These are phyloP conservation scores for Lycodopsis pacificus DNA, from an alignment of 2,797 vertebrate genomes.

Conservation along the genomic window DNA sequence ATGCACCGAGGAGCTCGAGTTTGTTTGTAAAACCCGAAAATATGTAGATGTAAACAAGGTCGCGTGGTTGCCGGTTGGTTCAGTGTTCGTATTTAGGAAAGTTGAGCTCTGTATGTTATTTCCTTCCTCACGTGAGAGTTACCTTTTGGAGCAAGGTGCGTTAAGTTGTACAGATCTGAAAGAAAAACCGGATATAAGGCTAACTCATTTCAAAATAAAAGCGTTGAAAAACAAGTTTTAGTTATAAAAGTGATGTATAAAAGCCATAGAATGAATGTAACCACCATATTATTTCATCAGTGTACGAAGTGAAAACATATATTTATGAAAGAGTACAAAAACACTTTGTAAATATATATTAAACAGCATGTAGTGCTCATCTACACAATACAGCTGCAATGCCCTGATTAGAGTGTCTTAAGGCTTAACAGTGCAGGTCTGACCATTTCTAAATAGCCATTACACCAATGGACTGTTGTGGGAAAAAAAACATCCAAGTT, in stretches of 20 bases:
- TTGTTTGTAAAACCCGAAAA: background rate
- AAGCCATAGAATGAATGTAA: rapidly evolving
- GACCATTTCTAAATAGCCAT: rapidly evolving
- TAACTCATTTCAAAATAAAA: constrained; percentile 48
- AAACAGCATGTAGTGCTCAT: rapidly evolving
- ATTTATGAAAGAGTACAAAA: rapidly evolving
- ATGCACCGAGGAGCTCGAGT: constrained; percentile 29
- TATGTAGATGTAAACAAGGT: rapidly evolving
- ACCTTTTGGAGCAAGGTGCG: constrained; percentile 46
- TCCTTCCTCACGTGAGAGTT: constrained; percentile 27
- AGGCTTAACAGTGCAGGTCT: rapidly evolving
- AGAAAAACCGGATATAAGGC: background rate
- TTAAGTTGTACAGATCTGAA: background rate
- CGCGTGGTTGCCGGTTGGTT: background rate
- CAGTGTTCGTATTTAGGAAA: background rate
- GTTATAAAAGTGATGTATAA: rapidly evolving
- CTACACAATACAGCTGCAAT: background rate
- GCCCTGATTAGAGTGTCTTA: rapidly evolving
- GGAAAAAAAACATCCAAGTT: background rate
- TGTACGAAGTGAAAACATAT: rapidly evolving
- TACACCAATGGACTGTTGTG: rapidly evolving
- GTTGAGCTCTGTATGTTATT: background rate
- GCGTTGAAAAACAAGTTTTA: background rate
- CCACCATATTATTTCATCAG: rapidly evolving
- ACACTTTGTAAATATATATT: background rate